Evolutionary conservation across 2,888 invertebrate genomes (phyloP), one percentile per base, ranked within the genome.

Genomic region (Vannuccia rotundouncinata): DNA sequence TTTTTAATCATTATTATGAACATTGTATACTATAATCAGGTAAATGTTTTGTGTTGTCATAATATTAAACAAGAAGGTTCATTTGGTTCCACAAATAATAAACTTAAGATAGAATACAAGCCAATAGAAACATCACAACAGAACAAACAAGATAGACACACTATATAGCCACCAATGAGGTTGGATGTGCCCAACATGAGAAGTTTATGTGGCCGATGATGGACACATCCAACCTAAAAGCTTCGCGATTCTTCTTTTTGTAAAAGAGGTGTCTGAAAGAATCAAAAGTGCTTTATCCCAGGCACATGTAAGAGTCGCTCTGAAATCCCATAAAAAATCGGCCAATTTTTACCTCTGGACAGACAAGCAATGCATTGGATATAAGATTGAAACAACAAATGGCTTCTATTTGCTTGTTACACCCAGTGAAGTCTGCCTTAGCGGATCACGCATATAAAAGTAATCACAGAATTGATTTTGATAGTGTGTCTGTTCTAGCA

Each of bases 271-370:
- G 45, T 66, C 66, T 66, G 66, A 66, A 66, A 66, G 25, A 66
- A 66, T 66, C 2, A 45, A 66, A 66, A 17, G 22, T 27, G 66
- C 25, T 5, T 66, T 66, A 66, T 66, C 66, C 66, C 66, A 66
- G 66, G 66, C 66, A 66, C 22, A 27, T 5, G 66, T 66, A 66
- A 66, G 66, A 66, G 66, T 66, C 66, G 66, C 22, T 66, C 66
- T 66, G 22, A 66, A 66, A 66, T 27, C 66, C 13, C 66, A 17
- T 66, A 66, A 22, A 66, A 66, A 66, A 66, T 66, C 66, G 66
- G 66, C 66, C 66, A 66, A 66, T 22, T 66, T 5, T 66, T 66
- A 66, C 66, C 66, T 66, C 66, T 45, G 45, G 45, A 45, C 45
- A 45, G 45, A 45, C 45, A 45, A 45, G 45, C 45, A 45, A 45